phyloP scores from a whole-genome alignment of 2,113 vertebrate genomes.

The Elephas maximus region DNA sequence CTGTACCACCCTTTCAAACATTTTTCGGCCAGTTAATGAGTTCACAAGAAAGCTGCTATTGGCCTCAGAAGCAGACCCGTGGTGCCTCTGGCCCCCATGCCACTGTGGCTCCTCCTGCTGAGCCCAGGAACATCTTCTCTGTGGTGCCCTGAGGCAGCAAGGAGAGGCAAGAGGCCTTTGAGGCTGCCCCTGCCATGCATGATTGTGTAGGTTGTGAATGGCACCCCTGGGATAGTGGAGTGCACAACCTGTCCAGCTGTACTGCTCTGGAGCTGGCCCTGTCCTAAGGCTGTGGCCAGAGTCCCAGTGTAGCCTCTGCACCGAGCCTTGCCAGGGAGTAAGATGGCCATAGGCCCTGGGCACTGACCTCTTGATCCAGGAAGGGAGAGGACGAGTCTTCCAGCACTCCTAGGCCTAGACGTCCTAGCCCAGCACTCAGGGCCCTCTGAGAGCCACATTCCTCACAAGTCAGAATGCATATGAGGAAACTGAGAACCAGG shows the following conservation, averaged over 20 bases:
- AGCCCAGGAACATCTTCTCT: background rate
- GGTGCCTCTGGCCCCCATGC: accelerated
- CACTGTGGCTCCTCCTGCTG: too few relatives aligned
- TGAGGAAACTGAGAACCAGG: background rate
- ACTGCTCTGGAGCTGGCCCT: background rate
- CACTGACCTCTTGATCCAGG: background rate
- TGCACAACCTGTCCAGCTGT: background rate
- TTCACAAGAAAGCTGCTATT: background rate
- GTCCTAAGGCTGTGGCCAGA: too few relatives aligned
- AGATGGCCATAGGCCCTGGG: background rate
- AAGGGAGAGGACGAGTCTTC: background rate
- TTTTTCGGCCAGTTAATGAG: background rate
- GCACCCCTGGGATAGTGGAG: background rate
- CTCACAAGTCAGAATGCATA: too few relatives aligned
- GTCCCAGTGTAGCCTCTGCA: background rate
- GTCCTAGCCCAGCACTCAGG: background rate
- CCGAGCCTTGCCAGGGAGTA: background rate
- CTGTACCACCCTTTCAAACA: background rate
- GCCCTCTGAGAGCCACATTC: background rate
- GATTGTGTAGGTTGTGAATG: background rate
- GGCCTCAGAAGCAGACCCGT: background rate
- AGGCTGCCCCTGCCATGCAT: background rate
- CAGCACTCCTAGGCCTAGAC: background rate
- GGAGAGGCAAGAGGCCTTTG: background rate
- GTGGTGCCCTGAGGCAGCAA: background rate